Conservation (phyloP, 2,888 invertebrate genomes). For the Litoditis marina region DNA sequence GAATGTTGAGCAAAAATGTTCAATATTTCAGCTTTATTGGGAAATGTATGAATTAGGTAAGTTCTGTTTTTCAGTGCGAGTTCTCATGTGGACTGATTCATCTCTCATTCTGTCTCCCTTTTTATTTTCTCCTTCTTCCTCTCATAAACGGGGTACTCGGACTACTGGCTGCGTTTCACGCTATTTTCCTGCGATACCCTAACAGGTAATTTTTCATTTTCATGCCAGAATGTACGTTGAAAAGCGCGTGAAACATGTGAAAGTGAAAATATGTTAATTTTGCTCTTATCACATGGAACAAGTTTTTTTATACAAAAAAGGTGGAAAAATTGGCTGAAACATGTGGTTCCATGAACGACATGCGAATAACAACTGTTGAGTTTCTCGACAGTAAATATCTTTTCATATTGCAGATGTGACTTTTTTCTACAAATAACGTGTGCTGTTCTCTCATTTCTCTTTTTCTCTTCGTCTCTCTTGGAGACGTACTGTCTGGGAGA, state of each 20-base stretch:
- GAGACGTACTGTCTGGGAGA: slow-evolving; percentile 45
- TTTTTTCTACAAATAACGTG: slow-evolving; percentile 41
- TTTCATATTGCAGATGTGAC: slow-evolving; percentile 41
- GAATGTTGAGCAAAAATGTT: too few relatives aligned
- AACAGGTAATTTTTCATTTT: slow-evolving; percentile 46
- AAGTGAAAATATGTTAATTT: background rate
- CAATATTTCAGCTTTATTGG: too few relatives aligned
- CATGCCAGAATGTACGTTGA: background rate
- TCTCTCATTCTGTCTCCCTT: slow-evolving; percentile 54
- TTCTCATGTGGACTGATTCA: slow-evolving; percentile 48
- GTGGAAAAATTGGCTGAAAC: too few relatives aligned
- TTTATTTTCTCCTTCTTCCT: slow-evolving; percentile 49
- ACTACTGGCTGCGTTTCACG: slow-evolving; percentile 50
- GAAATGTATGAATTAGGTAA: background rate
- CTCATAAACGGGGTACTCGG: slow-evolving; percentile 46
- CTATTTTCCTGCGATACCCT: slow-evolving; percentile 49
- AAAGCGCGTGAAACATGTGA: background rate
- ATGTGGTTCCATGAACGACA: too few relatives aligned
- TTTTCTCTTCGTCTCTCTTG: slow-evolving; percentile 37
- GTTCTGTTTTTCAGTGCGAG: slow-evolving; percentile 21
- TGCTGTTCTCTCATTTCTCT: slow-evolving; percentile 31
- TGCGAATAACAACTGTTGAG: too few relatives aligned
- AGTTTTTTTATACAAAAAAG: background rate
- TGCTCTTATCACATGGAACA: background rate
- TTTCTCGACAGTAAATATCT: too few relatives aligned